Evolutionary conservation across 2,797 vertebrate species (phyloP), one percentile per base, ranked within the genome.

Genomic region (Argentina silus): DNA sequence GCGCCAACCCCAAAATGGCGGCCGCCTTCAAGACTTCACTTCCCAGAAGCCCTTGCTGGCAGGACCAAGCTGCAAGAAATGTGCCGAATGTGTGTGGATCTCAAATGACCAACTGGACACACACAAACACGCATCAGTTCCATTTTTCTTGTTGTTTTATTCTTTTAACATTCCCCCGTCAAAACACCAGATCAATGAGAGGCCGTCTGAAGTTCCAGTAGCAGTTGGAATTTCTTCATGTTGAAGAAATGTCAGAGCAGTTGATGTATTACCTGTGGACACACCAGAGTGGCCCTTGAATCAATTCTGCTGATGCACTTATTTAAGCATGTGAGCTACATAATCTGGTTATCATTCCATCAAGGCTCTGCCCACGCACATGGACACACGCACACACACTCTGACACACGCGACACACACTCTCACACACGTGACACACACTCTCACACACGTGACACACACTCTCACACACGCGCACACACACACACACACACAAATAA

Each of bases 221-320:
- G 27, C 27, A 36, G 27, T 36, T 4, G n/a, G n/a, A 36, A 36
- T 1, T n/a, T n/a, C n/a, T n/a, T 36, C 27, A 36, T 36, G 27
- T 36, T 36, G 27, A 36, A 36, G 27, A 2, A 36, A 36, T 1
- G 27, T 36, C 27, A 36, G 50, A 53, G 12, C 17, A 56, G 50
- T 15, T 63, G 56, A 72, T 51, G 45, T 15, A 65, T 63, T 79
- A 69, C 83, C 62, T 74, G 72, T 64, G 10, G 17, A 82, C 66
- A 7, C 59, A 77, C 36, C 72, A 57, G 75, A 73, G 62, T 15
- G 5, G 15, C 56, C 47, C 47, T 8, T 55, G 44, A 44, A 82
- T 82, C 72, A 51, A 56, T 82, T 53, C 12, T 67, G 15, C 66
- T 76, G 70, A 69, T 3, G 21, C 67, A 81, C 62, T 69, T 66